phyloP scores from a whole-genome alignment of 35 echinoderm and acorn worm genomes.

The Apostichopus japonicus region DNA sequence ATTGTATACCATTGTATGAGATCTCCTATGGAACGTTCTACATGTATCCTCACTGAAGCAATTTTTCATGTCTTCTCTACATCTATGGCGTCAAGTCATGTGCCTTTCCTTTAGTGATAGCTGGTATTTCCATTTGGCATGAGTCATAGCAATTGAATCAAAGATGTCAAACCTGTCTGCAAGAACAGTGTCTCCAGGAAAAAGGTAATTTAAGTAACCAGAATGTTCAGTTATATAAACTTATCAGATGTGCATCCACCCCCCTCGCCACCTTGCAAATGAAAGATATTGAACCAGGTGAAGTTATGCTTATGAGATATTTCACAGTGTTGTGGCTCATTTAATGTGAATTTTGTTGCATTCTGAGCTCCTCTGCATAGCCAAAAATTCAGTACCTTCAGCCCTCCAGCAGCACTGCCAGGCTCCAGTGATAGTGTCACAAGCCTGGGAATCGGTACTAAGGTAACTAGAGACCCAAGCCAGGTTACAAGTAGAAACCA shows the following conservation, averaged over 20 bases:
- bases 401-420: too few relatives aligned
- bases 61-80: constrained; percentile 2
- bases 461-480: too few relatives aligned
- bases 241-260: constrained; percentile 3
- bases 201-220: constrained; percentile 4
- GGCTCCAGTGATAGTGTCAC: too few relatives aligned
- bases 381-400: too few relatives aligned
- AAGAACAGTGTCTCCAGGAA: not conserved
- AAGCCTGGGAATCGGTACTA: too few relatives aligned
- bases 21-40: not conserved
- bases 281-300: not conserved
- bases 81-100: not conserved
- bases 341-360: not conserved
- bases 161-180: constrained; percentile 17
- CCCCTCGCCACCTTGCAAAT: not conserved
- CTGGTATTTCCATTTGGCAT: constrained; percentile 8
- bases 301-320: constrained; percentile 10
- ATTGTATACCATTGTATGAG: not conserved
- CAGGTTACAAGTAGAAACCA: too few relatives aligned
- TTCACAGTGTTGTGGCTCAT: not conserved
- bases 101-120: constrained; percentile 7
- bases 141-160: not conserved
- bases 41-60: constrained; percentile 1
- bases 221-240: not conserved
- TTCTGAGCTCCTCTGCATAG: not conserved